Evolutionary conservation across 2,113 vertebrate genomes (phyloP), one percentile per base, ranked within the genome.

Genomic region (Sterrhoptilus dennistouni): DNA sequence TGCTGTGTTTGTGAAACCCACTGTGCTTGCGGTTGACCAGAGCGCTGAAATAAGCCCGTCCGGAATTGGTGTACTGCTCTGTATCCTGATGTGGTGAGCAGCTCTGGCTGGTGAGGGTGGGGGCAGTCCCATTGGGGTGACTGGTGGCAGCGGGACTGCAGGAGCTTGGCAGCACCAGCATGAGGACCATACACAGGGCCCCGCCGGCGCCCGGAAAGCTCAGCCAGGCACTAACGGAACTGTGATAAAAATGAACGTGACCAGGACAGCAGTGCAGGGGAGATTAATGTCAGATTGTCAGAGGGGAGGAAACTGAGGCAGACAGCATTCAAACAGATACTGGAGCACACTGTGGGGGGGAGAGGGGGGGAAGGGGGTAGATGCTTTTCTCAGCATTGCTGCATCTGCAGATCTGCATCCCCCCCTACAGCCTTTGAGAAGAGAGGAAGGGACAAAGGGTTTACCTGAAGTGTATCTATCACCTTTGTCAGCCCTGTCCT

Each of bases 51-150:
- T 97, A 97, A 98, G 97, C 97, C 95, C 65, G 95, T 97, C 98
- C 98, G 98, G 98, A 98, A 98, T 98, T 98, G 97, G 98, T 98
- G 98, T 93, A 90, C 96, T 91, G 98, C 76, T 98, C 97, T 98
- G 97, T 98, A 98, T 98, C 98, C 98, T 98, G 98, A 98, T 98
- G 98, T 98, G 98, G 98, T 98, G 97, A 98, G 96, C 97, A 87
- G 96, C 91, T 95, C 95, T 3, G 96, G 94, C 96, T 72, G 76
- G 94, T 54, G 23, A 91, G 95, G 97, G 96, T 85, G 90, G 92
- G 91, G 97, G 88, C 89, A 96, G 91, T 90, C 91, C 87, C 89
- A 95, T 78, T 47, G 81, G 91, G 87, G 93, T 65, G 95, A 50
- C 95, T 96, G 95, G 91, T 92, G 96, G 95, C 95, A 97, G 89